Percentiles rank a stretch among this genome's conserved stretches.
phyloP scores from a whole-genome alignment of 2,113 vertebrate genomes.

The Himantopus leucocephalus region DNA sequence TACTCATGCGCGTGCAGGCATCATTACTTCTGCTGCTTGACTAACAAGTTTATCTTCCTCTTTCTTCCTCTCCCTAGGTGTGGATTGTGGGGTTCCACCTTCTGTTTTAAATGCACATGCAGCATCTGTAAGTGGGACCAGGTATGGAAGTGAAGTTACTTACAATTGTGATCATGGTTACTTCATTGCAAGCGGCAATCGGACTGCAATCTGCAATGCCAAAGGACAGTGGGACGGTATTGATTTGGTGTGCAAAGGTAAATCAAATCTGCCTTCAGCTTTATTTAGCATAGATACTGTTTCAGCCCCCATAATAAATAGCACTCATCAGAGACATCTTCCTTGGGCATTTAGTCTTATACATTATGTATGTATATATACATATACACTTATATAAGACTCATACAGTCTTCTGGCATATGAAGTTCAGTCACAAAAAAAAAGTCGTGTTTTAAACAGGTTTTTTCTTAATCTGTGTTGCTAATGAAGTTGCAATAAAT shows the following conservation, averaged over 20 bases:
- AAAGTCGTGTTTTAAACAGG: neutral
- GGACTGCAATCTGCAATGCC: conserved; percentile 44
- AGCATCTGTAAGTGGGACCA: neutral
- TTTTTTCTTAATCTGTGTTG: neutral
- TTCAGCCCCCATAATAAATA: neutral
- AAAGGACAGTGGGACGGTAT: conserved; percentile 50
- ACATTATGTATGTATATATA: no score
- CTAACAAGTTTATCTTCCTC: neutral
- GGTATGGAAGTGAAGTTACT: conserved; percentile 40
- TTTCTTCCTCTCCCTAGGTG: neutral
- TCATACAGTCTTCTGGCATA: neutral
- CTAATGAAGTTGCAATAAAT: neutral
- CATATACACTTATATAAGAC: no score
- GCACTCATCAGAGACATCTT: neutral
- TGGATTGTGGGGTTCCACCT: conserved; percentile 65
- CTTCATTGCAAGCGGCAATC: neutral
- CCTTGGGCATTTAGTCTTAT: neutral
- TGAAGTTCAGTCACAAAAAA: neutral
- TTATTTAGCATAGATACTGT: neutral
- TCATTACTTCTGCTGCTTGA: neutral
- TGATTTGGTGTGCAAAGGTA: conserved; percentile 67
- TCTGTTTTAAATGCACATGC: conserved; percentile 15
- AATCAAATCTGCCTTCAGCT: neutral
- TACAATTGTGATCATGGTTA: conserved; percentile 50
- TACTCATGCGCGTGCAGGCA: neutral